phyloP scores from a whole-genome alignment of 1,140 invertebrate species.

The Babylonia areolata region DNA sequence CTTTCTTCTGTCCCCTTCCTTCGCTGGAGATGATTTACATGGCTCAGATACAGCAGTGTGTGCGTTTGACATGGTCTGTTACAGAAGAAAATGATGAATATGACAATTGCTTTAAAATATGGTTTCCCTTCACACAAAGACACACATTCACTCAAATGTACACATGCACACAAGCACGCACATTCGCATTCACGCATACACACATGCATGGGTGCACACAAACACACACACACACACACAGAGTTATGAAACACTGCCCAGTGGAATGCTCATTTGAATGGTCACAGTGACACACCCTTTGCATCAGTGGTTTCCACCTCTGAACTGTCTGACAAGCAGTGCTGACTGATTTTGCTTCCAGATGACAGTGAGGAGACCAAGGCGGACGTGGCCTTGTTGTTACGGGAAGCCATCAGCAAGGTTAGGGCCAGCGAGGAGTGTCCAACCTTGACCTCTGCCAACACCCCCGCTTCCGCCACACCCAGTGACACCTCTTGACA shows the following conservation, averaged over 20 bases:
- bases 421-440: neutral
- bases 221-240: too few species aligned
- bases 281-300: too few species aligned
- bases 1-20: neutral
- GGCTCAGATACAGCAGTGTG: neutral
- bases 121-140: too few species aligned
- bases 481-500: neutral
- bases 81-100: neutral
- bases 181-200: too few species aligned
- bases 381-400: conserved; percentile 38
- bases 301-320: too few species aligned
- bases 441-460: neutral
- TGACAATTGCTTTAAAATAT: neutral
- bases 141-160: too few species aligned
- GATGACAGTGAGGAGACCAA: neutral
- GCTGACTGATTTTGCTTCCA: neutral
- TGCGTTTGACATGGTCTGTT: neutral
- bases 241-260: too few species aligned
- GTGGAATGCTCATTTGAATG: too few species aligned
- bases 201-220: too few species aligned
- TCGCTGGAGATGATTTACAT: neutral
- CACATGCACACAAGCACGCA: neutral
- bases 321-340: too few species aligned
- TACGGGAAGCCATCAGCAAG: conserved; percentile 47
- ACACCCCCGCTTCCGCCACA: neutral